Evolutionary conservation across 2,797 vertebrate genomes (phyloP), one percentile per base, ranked within the genome.

Genomic region (Dipus sagitta): DNA sequence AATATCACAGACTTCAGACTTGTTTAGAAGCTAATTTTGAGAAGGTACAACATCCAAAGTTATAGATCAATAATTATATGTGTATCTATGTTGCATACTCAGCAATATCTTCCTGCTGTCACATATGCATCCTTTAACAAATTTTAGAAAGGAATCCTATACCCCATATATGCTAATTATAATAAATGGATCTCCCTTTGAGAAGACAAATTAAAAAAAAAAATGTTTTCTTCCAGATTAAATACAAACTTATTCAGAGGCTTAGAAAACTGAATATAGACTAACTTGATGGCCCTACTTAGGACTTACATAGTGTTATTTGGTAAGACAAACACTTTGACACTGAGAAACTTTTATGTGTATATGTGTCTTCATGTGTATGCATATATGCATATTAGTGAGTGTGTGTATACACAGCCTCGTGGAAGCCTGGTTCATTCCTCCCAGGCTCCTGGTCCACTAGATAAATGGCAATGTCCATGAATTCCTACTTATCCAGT

Each of bases 41-140:
- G 24, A 3, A 23, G 9, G 2, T 23, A 0, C 0, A 77, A 1
- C 54, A 80, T 90, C 24, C 7, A 88, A 81, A 64, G 13, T 64
- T 18, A 79, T 26, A 83, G 21, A 60, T 87, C 6, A 94, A 24
- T 92, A 64, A 70, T n/a, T 83, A 11, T 83, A 26, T 52, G 6
- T 30, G 21, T 32, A 28, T 81, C 15, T 54, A n/a, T 85, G 21
- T 71, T 20, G 11, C 54, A 28, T 58, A 68, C 1, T 26, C 12
- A 21, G 77, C 5, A 62, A 20, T 0, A 58, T 58, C 13, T 65
- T 34, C 86, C 14, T 82, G 7, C 58, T 72, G 62, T 38, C 38
- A 89, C 18, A 30, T 71, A 74, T 26, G 1, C 17, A 3, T 13
- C 34, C 10, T 84, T 74, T 12, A 14, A 65, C 1, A 95, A 67